Base-by-base conservation (phyloP, 1,140 invertebrate species). In the Nasonia longicornis region DNA sequence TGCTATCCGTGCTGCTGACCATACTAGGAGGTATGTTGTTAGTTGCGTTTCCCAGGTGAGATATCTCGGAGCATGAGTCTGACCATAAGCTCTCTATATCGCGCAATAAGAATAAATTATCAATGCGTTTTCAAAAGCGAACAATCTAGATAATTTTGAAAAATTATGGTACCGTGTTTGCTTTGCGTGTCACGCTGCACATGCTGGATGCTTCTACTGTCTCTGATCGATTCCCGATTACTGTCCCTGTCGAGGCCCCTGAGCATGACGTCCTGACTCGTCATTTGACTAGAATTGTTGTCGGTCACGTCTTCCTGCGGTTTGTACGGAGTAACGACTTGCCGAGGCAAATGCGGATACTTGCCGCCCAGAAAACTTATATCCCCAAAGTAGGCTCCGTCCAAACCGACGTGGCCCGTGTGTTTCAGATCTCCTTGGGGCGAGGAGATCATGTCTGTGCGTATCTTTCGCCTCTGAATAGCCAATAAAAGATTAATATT, bases 361-460 rank as follows among this genome's bases (percentile, higher is more conserved):
- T 95, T 94, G 42, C 94, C 93, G 35, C 93, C 94, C 29, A 98
- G 91, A 86, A 97, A 97, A 69, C 96, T 95, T 74, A 99, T 94
- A 90, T 99, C 97, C 0, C 98, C 98, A 89, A 99, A 99, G 87
- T 97, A 97, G 77, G 97, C 96, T 7, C 98, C 98, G 90, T 99
- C 98, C 16, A 98, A 92, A 2, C 98, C 98, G 6, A 99, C 97
- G 89, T 99, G 98, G 1, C 90, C 97, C 0, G 97, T 99, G 88
- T 99, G 98, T 87, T 98, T 97, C 0, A 99, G 93, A 90, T 99
- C 98, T 52, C 97, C 98, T 89, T 99, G 97, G 0, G 98, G 98
- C 45, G 95, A 94, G 14, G 97, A 98, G 84, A 99, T 99, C 97
- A 99, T 98, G 86, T 98, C 97, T 0, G 95, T 94, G 73, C 95